Base-by-base conservation (phyloP, 1,140 invertebrate genomes). In the Drosophila triauraria region DNA sequence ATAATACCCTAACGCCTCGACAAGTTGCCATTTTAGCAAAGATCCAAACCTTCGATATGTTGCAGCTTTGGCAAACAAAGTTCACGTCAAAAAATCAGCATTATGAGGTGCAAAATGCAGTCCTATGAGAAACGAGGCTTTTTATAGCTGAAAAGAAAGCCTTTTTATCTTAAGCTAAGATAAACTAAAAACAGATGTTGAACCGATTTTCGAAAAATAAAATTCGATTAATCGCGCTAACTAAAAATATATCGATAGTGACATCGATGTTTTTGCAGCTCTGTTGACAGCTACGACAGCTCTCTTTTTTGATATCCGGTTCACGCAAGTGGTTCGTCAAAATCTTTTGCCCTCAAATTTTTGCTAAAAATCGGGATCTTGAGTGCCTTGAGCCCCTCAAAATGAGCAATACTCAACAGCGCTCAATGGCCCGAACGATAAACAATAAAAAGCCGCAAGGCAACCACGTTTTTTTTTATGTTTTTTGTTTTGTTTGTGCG, bases 301-400 rank as follows among this genome's bases (percentile, higher is more conserved):
- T 78, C 81, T 86, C 91, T 90, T 91, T 92, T 92, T 80, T 72
- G 71, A 92, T 81, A 91, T 92, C 91, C 91, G 91, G 84, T 92
- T 83, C 75, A 86, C 75, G 71, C 62, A 91, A 91, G 87, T 90
- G 91, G 91, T 87, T 75, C 56, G 91, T 92, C 77, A 53, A 15
- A 57, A 48, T 46, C 46, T 59, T 74, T 67, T 70, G 35, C 58
- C 60, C 35, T 25, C 1, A 40, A 70, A 43, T 64, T 78, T 88
- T 65, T 23, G n/a, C 15, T 8, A 53, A 61, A 80, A 70, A 51
- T 44, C 3, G 23, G 15, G 35, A 27, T 38, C 50, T 43, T 30
- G 10, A 48, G 30, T 42, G 17, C 27, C 27, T 23, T 47, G 46
- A 70, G 40, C 54, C 61, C 32, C 9, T 6, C 32, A 25, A 56